These are phyloP conservation scores for Pocillopora verrucosa DNA, from an alignment of 64 coral and sea anemone species.

Conservation along the genomic window DNA sequence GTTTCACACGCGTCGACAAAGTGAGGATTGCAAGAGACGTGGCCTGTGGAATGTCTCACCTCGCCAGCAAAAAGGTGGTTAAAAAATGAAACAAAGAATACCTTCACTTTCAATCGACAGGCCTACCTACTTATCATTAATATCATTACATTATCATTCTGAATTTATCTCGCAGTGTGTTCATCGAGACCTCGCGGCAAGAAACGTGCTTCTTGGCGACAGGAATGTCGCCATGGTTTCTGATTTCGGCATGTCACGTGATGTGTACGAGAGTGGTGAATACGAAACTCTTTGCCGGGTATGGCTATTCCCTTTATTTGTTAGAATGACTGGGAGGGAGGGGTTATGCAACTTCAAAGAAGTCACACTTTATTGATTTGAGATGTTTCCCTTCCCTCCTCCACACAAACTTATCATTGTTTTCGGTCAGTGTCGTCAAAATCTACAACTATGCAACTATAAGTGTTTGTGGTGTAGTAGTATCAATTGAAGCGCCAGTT, in stretches of 20 bases:
- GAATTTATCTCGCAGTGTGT: neutral
- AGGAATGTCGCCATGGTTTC: constrained; percentile 4
- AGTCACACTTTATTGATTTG: too few relatives aligned
- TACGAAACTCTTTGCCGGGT: neutral
- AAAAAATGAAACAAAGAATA: neutral
- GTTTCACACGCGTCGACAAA: neutral
- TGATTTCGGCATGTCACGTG: constrained; percentile 14
- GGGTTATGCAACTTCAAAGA: too few relatives aligned
- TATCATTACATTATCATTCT: too few relatives aligned
- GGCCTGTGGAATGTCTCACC: constrained; percentile 14
- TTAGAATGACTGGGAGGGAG: too few relatives aligned
- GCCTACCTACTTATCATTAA: too few relatives aligned
- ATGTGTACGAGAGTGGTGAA: constrained; percentile 9
- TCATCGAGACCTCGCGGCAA: constrained; percentile 1
- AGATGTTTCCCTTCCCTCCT: too few relatives aligned
- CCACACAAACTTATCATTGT: too few relatives aligned
- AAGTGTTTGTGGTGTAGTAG: too few relatives aligned
- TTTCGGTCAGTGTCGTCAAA: too few relatives aligned
- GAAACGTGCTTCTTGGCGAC: constrained; percentile 8
- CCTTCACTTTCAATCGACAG: neutral
- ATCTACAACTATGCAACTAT: too few relatives aligned
- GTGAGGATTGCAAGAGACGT: neutral
- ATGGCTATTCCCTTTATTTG: neutral
- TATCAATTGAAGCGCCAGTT: neutral
- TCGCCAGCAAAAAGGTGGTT: neutral